phyloP scores from a whole-genome alignment of 1,140 invertebrate species.

The Caenorhabditis tropicalis region DNA sequence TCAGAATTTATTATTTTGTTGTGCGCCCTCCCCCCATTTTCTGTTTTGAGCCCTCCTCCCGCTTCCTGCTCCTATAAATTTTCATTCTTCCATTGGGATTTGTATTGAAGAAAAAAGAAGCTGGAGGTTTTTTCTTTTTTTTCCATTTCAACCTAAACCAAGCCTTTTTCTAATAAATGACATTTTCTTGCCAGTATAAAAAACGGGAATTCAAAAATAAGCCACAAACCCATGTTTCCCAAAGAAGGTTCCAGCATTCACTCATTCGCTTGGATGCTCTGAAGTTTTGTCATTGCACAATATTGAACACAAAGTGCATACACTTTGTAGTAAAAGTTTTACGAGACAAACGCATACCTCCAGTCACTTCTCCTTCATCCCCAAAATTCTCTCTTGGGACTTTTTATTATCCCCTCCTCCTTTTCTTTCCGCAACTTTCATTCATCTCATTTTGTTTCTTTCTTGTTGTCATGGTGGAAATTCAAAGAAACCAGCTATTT shows the following conservation, averaged over 20 bases:
- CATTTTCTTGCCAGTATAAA: no score
- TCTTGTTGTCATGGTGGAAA: neutral
- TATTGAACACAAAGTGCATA: slow-evolving; percentile 37
- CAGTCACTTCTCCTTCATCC: slow-evolving; percentile 15
- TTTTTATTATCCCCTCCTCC: neutral
- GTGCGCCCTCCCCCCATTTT: neutral
- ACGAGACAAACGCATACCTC: slow-evolving; percentile 34
- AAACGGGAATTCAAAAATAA: no score
- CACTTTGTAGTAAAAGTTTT: slow-evolving; percentile 39
- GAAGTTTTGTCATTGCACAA: slow-evolving; percentile 14
- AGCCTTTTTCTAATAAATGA: no score
- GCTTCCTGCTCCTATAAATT: neutral
- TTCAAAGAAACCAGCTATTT: no score
- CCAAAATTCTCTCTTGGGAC: neutral
- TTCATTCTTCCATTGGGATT: slow-evolving; percentile 6
- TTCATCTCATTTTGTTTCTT: slow-evolving; percentile 14
- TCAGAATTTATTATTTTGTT: slow-evolving; percentile 41
- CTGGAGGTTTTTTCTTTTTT: neutral
- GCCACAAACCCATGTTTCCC: no score
- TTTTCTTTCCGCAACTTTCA: neutral
- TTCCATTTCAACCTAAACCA: no score
- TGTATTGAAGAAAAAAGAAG: neutral
- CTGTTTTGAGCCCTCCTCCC: neutral
- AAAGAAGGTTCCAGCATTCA: neutral
- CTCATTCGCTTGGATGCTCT: slow-evolving; percentile 30